These are phyloP conservation scores for Drosophila cardini DNA, from an alignment of 1,140 invertebrate genomes.

Conservation along the genomic window DNA sequence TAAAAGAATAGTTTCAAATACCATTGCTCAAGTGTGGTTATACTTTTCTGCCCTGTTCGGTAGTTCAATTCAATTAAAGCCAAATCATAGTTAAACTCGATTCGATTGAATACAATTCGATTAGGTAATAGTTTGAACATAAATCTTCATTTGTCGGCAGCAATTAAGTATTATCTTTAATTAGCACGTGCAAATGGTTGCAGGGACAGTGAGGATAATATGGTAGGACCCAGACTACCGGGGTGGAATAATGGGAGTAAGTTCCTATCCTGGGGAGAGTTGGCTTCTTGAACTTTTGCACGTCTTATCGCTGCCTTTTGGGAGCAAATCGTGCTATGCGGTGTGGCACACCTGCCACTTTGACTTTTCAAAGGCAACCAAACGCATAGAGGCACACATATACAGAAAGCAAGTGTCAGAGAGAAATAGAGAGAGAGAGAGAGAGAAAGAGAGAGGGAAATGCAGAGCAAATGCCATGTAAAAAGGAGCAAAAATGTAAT, in stretches of 20 bases:
- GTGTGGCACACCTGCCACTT: conserved; percentile 68
- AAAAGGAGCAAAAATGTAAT: conserved; percentile 79
- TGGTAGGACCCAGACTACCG: no score
- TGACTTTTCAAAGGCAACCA: conserved; percentile 51
- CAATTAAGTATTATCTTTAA: conserved; percentile 82
- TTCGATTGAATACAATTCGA: conserved; percentile 43
- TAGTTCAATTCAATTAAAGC: conserved; percentile 58
- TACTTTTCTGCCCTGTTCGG: conserved; percentile 24
- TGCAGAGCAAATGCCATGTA: conserved; percentile 48
- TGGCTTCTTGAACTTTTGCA: conserved; percentile 64
- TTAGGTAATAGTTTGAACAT: conserved; percentile 57
- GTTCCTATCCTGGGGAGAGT: conserved; percentile 13
- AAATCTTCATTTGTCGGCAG: conserved; percentile 73
- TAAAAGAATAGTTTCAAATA: conserved; percentile 11
- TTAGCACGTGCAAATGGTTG: conserved; percentile 61
- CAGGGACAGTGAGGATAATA: background rate
- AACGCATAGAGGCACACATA: conserved; percentile 7
- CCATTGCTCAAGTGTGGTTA: background rate
- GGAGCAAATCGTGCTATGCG: conserved; percentile 58
- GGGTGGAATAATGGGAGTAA: background rate
- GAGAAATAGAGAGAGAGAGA: background rate
- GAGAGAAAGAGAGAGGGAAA: conserved; percentile 8
- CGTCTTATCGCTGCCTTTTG: conserved; percentile 61
- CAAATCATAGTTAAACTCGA: conserved; percentile 33
- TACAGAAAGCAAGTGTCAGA: background rate